These are phyloP conservation scores for Toxotes jaculatrix DNA, from an alignment of 2,113 vertebrate genomes.

Conservation along the genomic window DNA sequence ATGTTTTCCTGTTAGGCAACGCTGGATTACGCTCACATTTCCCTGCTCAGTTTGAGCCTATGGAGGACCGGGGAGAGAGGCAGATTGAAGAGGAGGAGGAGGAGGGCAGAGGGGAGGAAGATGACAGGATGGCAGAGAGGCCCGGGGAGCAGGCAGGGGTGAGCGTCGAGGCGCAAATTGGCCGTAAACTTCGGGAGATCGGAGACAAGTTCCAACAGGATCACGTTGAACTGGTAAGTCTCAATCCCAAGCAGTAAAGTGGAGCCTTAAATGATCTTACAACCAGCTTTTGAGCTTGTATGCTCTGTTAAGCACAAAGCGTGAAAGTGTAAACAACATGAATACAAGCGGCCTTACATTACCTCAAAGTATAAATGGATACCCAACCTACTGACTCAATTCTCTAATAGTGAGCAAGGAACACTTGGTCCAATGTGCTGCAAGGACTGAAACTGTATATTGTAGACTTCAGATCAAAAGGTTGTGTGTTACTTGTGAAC, in stretches of 20 bases:
- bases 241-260: background rate
- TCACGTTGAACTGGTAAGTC: conserved; percentile 79
- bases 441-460: background rate
- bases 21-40: conserved; percentile 74
- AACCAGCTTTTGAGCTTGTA: background rate
- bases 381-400: background rate
- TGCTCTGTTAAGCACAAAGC: background rate
- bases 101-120: conserved; percentile 61
- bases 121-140: conserved; percentile 65
- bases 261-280: background rate
- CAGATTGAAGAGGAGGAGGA: conserved; percentile 62
- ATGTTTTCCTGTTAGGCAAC: conserved; percentile 65
- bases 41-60: conserved; percentile 76
- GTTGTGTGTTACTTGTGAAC: conserved; percentile 5
- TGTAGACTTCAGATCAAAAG: background rate
- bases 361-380: too few relatives aligned
- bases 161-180: conserved; percentile 79
- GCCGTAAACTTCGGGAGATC: conserved; percentile 82
- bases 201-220: conserved; percentile 84
- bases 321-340: conserved; percentile 3
- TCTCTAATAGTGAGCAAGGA: background rate
- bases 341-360: too few relatives aligned
- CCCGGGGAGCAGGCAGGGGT: conserved; percentile 65
- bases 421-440: background rate
- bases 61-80: conserved; percentile 75